Base-by-base conservation (phyloP, 2,888 invertebrate species). In the Phragmatobia fuliginosa region DNA sequence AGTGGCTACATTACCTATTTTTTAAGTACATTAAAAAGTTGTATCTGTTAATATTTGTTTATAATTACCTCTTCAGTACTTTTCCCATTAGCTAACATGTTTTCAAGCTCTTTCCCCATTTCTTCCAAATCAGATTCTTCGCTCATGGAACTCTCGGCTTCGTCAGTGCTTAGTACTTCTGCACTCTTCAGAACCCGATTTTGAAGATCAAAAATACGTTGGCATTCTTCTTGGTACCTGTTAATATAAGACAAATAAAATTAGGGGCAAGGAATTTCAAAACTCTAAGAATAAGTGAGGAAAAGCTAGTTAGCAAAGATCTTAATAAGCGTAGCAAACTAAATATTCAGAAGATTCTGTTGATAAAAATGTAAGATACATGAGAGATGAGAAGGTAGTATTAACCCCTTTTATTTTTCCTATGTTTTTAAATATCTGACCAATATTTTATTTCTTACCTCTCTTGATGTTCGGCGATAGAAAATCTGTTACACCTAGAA, bases 401-500 rank as follows among this genome's bases (percentile, higher is more conserved):
- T 1, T 45, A 21, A 7, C 21, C 6, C 33, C 6, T 33, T 33
- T 33, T 6, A 18, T 7, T 45, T 7, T 0, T 14, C 0, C 14
- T 49, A n/a, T 49, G 1, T 10, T 25, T 49, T 49, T 49, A 5
- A 10, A 2, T 33, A 10, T 7, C 7, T n/a, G 8, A 1, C 2
- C 10, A 49, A 25, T 10, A 5, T 45, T 49, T 36, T 31, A 31
- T 41, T 1, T 1, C 41, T 38, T 86, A 96, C 94, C 98, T 96
- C 91, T 99, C 99, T 91, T 99, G 99, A 93, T 99, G 99, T 93
- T 99, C 99, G 2, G 99, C 99, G 61, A 99, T 99, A 0, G 99
- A 99, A 90, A 99, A 99, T 72, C 99, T 96, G 93, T 99, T 99
- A 75, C 99, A 99, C 91, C 99, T 96, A 0, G 99, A 99, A 93